Evolutionary conservation across 2,113 vertebrate genomes (phyloP).

Genomic region (Tetrax tetrax): DNA sequence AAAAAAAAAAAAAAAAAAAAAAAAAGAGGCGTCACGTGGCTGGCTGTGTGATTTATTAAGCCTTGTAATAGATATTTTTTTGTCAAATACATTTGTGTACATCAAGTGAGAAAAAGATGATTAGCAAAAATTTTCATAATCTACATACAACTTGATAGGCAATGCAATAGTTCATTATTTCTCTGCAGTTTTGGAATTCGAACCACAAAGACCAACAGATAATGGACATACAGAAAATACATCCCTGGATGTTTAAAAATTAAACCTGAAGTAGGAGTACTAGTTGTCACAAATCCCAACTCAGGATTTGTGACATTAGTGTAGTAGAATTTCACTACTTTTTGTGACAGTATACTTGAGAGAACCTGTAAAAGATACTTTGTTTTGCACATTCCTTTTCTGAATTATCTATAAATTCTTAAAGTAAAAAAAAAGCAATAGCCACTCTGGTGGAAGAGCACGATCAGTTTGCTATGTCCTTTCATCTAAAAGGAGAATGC

Average conservation of each 20-base stretch:
- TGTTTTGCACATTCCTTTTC: neutral
- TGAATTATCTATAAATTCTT: neutral
- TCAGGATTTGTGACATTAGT: too few relatives aligned
- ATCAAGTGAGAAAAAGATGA: neutral
- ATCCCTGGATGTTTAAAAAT: neutral
- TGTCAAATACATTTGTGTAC: neutral
- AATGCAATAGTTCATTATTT: neutral
- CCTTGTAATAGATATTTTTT: neutral
- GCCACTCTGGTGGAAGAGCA: neutral
- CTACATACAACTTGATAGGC: neutral
- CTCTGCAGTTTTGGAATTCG: neutral
- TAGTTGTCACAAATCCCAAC: neutral
- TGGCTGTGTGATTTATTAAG: neutral
- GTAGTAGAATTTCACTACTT: neutral
- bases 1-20: too few relatives aligned
- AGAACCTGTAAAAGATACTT: neutral
- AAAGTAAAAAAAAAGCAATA: neutral
- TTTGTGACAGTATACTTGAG: neutral
- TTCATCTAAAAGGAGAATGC: neutral
- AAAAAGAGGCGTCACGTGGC: neutral
- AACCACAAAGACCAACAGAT: neutral
- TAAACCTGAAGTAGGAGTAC: neutral
- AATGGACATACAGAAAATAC: neutral
- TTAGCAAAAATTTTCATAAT: neutral
- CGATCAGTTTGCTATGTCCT: neutral